Conservation (phyloP, 1,140 invertebrate species). For the Rhagoletis pomonella region DNA sequence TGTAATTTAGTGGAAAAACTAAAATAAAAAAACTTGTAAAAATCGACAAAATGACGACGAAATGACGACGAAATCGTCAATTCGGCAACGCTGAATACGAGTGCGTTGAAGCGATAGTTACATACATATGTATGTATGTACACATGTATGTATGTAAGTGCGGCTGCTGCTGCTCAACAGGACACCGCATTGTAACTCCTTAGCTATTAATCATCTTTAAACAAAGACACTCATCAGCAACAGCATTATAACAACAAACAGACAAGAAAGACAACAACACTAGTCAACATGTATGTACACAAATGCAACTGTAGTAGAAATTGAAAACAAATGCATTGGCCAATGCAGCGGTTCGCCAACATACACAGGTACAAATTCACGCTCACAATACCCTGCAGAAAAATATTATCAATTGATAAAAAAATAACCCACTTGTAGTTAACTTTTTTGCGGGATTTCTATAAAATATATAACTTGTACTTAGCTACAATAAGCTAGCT, state of each 20-base stretch:
- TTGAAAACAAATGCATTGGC: background rate
- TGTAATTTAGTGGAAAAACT: too few species aligned
- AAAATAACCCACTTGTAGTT: too few species aligned
- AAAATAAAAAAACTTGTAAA: too few species aligned
- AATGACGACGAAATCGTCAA: too few species aligned
- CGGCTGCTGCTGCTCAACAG: background rate
- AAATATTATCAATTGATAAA: too few species aligned
- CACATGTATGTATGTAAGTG: background rate
- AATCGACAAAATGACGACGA: too few species aligned
- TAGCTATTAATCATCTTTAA: conserved; percentile 34
- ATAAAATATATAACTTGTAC: too few species aligned
- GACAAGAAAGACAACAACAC: background rate
- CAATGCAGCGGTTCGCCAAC: background rate
- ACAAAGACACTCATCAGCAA: conserved; percentile 25
- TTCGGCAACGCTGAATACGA: background rate
- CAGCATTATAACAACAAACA: conserved; percentile 18
- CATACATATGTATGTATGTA: background rate
- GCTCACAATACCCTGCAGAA: too few species aligned
- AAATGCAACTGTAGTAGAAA: too few species aligned
- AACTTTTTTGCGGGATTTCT: too few species aligned
- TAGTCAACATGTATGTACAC: background rate
- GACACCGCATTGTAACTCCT: background rate
- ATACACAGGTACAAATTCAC: background rate
- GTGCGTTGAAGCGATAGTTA: background rate
- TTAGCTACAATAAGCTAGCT: too few species aligned